Base-by-base conservation (phyloP, 2,797 vertebrate species). In the Phaenicophaeus curvirostris region DNA sequence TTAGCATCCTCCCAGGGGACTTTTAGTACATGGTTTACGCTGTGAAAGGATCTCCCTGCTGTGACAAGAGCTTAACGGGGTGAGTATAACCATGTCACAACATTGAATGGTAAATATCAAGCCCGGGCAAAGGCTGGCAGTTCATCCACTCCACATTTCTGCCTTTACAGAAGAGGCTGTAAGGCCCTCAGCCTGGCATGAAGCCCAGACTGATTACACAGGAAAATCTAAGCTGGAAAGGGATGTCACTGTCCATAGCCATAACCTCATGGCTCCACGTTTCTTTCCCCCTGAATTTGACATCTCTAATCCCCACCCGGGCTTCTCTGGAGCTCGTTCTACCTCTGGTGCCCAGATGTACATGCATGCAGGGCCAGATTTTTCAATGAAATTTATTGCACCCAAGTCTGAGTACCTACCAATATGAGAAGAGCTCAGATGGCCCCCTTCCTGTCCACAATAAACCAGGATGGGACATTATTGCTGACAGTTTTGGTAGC, bases 261-360 rank as follows among this genome's bases (percentile, higher is more conserved):
- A 24, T 58, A 81, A 10, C 6, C 21, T 61, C 4, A 0, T 42
- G 37, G 31, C 37, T 48, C 35, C 87, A 2, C 0, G 0, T 42
- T 86, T 78, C 42, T 42, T 41, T 39, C 9, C 18, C 8, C 7
- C 48, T 68, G 50, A 63, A 4, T 11, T 3, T 41, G 33, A 35
- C 59, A n/a, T 1, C 1, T 2, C 51, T 1, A 3, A 4, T 92
- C 53, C 48, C 46, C 41, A 30, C 62, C 39, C 35, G 39, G 46
- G 20, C 21, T 2, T 0, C n/a, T 53, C 20, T 62, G 13, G 55
- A 46, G 1, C 30, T 74, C 1, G 0, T 31, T 51, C 33, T 59
- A 35, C 35, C 48, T 18, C 42, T 0, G 0, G 4, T 61, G 18
- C 27, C 8, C 0, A 2, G 39, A 16, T 1, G 0, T 6, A 15